Percentiles rank a stretch among this genome's conserved stretches.
Conservation (phyloP, 2,113 vertebrate genomes). For the Irena cyanogastra region DNA sequence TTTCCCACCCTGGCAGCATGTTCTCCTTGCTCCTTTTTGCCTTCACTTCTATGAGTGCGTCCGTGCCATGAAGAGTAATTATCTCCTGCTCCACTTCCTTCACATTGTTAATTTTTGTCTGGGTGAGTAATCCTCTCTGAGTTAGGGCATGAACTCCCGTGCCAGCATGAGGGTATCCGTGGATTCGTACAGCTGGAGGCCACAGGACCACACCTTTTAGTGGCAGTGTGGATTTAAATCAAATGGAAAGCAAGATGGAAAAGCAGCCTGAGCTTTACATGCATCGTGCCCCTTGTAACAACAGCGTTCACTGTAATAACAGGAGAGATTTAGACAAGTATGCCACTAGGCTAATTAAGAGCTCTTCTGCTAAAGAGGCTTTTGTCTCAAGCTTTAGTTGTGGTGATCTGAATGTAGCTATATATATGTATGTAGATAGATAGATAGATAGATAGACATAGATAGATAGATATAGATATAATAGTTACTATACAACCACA, state of each 20-base stretch:
- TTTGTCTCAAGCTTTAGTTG: not conserved
- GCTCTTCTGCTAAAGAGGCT: not conserved
- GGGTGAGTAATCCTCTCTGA: not conserved
- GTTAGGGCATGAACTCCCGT: not conserved
- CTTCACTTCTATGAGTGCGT: not conserved
- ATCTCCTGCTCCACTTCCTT: not conserved
- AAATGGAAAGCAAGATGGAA: not conserved
- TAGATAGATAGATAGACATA: no score
- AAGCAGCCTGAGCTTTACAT: not conserved
- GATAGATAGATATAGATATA: no score
- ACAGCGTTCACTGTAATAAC: not conserved
- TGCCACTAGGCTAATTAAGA: not conserved
- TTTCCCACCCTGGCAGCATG: fast-evolving
- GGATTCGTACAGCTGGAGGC: not conserved
- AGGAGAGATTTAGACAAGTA: not conserved
- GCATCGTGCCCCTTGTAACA: not conserved
- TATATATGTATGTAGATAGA: not conserved
- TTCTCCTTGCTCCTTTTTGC: not conserved
- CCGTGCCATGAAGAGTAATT: not conserved
- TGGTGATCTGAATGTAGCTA: not conserved
- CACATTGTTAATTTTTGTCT: not conserved
- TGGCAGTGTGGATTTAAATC: not conserved
- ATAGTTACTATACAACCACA: not conserved
- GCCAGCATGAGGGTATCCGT: not conserved
- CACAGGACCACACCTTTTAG: not conserved